Conservation (phyloP, 2,113 vertebrate genomes). For the Hystrix cristata region DNA sequence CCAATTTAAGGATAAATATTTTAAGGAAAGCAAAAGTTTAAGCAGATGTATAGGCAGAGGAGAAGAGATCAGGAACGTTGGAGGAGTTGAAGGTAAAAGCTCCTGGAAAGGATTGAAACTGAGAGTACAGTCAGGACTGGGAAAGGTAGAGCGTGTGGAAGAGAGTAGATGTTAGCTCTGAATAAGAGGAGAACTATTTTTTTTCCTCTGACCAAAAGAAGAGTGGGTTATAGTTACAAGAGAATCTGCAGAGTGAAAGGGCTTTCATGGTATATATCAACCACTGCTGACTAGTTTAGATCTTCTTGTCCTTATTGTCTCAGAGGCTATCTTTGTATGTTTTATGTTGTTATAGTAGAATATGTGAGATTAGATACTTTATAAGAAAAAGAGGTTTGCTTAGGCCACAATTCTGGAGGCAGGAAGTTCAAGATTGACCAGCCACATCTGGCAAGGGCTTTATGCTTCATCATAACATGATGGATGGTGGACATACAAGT, state of each 20-base stretch:
- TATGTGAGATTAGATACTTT: not conserved
- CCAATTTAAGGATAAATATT: not conserved
- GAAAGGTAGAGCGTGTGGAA: not conserved
- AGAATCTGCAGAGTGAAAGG: conserved; percentile 24
- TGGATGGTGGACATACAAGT: not conserved
- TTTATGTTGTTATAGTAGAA: not conserved
- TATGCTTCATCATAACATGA: not conserved
- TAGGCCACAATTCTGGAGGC: not conserved
- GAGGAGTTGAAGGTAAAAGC: not conserved
- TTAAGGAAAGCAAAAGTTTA: not conserved
- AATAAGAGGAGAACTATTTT: not conserved
- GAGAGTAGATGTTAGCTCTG: not conserved
- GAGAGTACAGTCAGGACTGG: not conserved
- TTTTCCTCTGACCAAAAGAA: not conserved
- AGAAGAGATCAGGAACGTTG: not conserved
- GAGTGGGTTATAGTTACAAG: not conserved
- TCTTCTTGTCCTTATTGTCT: conserved; percentile 11
- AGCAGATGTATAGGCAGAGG: not conserved
- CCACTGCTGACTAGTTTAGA: not conserved
- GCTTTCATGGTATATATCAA: not conserved
- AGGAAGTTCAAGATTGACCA: not conserved
- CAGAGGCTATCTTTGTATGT: not conserved
- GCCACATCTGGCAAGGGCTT: not conserved
- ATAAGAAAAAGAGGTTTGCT: not conserved
- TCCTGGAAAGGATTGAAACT: not conserved